These are phyloP conservation scores for Helicoverpa armigera DNA, from an alignment of 1,140 invertebrate species.

Conservation along the genomic window DNA sequence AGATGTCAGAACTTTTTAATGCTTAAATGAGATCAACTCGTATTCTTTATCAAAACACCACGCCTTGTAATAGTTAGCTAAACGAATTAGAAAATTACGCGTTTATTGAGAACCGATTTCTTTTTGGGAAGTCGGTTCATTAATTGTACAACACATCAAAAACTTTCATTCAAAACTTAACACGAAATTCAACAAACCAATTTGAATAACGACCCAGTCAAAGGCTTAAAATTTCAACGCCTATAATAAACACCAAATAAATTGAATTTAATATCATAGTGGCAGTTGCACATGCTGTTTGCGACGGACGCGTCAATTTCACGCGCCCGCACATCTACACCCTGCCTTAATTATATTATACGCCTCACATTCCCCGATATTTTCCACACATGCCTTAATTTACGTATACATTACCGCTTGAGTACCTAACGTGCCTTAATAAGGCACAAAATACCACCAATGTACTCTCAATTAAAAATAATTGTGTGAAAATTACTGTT, in stretches of 20 bases:
- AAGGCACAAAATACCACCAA: conserved; percentile 1
- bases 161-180: not conserved
- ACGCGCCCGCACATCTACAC: conserved; percentile 36
- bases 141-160: too few species aligned
- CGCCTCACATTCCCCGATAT: conserved; percentile 1
- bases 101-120: too few species aligned
- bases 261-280: conserved; percentile 39
- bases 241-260: conserved; percentile 29
- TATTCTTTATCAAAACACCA: too few species aligned
- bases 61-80: too few species aligned
- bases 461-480: conserved; percentile 14
- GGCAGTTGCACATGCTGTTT: conserved; percentile 17
- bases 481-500: conserved; percentile 6
- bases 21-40: too few species aligned
- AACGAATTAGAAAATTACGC: too few species aligned
- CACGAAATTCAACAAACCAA: not conserved
- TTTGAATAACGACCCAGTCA: not conserved
- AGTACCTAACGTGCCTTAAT: conserved; percentile 12
- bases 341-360: conserved; percentile 33
- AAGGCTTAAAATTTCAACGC: conserved; percentile 11
- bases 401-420: not conserved
- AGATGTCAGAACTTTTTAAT: too few species aligned
- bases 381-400: conserved; percentile 13
- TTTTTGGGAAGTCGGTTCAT: too few species aligned
- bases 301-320: conserved; percentile 43